These are phyloP conservation scores for Protonibea diacanthus DNA, from an alignment of 2,797 vertebrate genomes.

Conservation along the genomic window DNA sequence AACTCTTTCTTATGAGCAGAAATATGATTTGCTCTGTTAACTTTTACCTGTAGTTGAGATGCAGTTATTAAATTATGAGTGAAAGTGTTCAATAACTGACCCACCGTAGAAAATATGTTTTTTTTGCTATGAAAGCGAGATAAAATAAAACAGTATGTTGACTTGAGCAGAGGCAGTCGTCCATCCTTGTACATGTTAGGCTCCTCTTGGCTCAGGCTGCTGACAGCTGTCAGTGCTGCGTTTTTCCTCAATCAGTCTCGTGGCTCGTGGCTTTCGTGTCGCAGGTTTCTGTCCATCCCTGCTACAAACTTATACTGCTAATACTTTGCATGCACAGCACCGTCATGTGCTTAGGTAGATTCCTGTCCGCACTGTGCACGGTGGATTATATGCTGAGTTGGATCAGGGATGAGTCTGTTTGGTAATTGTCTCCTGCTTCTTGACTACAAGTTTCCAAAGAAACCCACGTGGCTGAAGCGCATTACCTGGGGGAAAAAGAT, in stretches of 20 bases:
- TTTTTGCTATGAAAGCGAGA: slow-evolving; percentile 10
- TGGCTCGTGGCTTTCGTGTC: slow-evolving; percentile 19
- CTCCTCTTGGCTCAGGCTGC: slow-evolving; percentile 29
- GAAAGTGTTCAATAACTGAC: background rate
- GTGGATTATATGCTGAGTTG: slow-evolving; percentile 3
- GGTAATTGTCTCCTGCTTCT: slow-evolving; percentile 20
- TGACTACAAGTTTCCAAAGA: slow-evolving; percentile 31
- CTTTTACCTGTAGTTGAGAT: slow-evolving; percentile 1
- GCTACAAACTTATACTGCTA: too few relatives aligned
- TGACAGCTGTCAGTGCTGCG: slow-evolving; percentile 33
- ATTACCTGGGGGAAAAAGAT: background rate
- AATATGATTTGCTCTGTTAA: background rate
- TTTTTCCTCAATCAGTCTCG: slow-evolving; percentile 48
- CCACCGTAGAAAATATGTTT: background rate
- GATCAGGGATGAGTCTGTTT: slow-evolving; percentile 17
- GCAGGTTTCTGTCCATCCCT: slow-evolving; percentile 9
- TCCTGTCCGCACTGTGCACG: background rate
- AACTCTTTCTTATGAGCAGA: background rate
- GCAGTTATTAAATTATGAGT: background rate
- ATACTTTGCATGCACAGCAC: slow-evolving; percentile 5
- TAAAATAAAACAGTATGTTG: background rate
- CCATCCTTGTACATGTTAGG: slow-evolving; percentile 22
- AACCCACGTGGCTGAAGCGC: slow-evolving; percentile 16
- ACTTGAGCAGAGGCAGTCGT: slow-evolving; percentile 5
- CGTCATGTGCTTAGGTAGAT: slow-evolving; percentile 4